Conservation (phyloP, 2,797 vertebrate genomes). For the Sebastolobus alascanus region DNA sequence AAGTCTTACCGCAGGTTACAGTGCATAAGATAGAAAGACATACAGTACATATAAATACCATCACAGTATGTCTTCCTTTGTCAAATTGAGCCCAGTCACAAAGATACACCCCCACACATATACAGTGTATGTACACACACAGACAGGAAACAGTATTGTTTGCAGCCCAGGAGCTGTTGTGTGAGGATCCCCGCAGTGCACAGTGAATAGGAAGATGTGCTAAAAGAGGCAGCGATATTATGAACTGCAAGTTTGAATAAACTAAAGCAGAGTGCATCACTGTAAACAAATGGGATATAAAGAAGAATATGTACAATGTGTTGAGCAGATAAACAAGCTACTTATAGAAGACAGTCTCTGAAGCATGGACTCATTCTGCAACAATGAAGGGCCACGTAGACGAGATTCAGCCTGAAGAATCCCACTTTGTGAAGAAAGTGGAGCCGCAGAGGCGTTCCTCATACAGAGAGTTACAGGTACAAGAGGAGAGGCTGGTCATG, state of each 20-base stretch:
- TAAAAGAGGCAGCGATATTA: slow-evolving; percentile 30
- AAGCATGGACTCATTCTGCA: slow-evolving; percentile 22
- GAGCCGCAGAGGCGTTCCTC: not conserved
- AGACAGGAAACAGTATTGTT: slow-evolving; percentile 18
- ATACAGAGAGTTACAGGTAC: not conserved
- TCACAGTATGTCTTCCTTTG: slow-evolving; percentile 14
- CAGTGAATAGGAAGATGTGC: slow-evolving; percentile 42
- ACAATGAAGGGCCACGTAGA: slow-evolving; percentile 3
- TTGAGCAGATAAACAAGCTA: slow-evolving; percentile 19
- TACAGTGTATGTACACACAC: not conserved
- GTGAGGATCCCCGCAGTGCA: slow-evolving; percentile 16
- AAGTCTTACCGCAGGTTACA: not conserved
- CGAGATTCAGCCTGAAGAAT: slow-evolving; percentile 9
- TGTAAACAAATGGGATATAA: slow-evolving; percentile 16
- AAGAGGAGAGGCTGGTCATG: not conserved
- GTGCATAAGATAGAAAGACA: not conserved
- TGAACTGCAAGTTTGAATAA: slow-evolving; percentile 20
- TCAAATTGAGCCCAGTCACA: slow-evolving; percentile 9
- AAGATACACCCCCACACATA: not conserved
- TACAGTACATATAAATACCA: slow-evolving; percentile 7
- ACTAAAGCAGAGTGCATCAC: slow-evolving; percentile 22
- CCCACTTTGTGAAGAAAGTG: slow-evolving; percentile 8
- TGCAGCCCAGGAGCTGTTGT: slow-evolving; percentile 5
- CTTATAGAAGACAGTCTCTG: slow-evolving; percentile 11
- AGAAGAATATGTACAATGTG: slow-evolving; percentile 14